phyloP scores from a whole-genome alignment of 2,797 vertebrate genomes.

The Myoxocephalus aenaeus region DNA sequence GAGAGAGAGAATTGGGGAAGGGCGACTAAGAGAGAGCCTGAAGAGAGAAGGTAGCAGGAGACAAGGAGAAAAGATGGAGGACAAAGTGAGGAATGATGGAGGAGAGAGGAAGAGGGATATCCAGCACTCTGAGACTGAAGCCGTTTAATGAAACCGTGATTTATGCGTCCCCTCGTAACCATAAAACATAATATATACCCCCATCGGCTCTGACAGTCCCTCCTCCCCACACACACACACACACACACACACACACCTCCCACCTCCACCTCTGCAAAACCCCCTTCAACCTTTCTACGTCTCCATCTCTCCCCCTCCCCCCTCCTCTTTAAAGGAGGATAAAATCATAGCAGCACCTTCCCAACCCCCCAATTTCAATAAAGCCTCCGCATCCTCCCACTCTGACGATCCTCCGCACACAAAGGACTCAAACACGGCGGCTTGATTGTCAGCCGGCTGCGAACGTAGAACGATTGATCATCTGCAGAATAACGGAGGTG shows the following conservation, averaged over 20 bases:
- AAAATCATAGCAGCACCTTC: conserved; percentile 64
- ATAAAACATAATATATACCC: conserved; percentile 81
- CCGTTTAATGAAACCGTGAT: conserved; percentile 82
- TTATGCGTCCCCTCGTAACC: conserved; percentile 77
- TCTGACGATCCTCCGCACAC: conserved; percentile 45
- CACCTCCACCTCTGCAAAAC: not conserved
- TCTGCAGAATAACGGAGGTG: not conserved
- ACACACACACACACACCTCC: conserved; percentile 45
- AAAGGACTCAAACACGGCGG: conserved; percentile 38
- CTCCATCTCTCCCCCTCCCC: conserved; percentile 49
- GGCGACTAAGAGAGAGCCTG: not conserved
- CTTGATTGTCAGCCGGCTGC: conserved; percentile 14
- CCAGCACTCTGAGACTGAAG: conserved; percentile 58
- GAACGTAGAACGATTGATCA: conserved; percentile 15
- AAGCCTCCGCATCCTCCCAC: conserved; percentile 53
- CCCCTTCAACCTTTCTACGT: conserved; percentile 41
- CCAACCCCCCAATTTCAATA: conserved; percentile 74
- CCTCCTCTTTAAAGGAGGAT: conserved; percentile 66
- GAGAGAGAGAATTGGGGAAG: not conserved
- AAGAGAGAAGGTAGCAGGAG: not conserved
- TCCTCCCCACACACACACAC: conserved; percentile 63
- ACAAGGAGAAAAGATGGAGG: conserved; percentile 27
- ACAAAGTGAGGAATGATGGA: conserved; percentile 22
- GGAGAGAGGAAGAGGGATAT: conserved; percentile 42
- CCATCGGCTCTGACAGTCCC: conserved; percentile 54